A percentile compares a stretch with the other conserved stretches of the same genome.
phyloP scores from a whole-genome alignment of 2,888 invertebrate genomes.

The Pristionchus japonicus region DNA sequence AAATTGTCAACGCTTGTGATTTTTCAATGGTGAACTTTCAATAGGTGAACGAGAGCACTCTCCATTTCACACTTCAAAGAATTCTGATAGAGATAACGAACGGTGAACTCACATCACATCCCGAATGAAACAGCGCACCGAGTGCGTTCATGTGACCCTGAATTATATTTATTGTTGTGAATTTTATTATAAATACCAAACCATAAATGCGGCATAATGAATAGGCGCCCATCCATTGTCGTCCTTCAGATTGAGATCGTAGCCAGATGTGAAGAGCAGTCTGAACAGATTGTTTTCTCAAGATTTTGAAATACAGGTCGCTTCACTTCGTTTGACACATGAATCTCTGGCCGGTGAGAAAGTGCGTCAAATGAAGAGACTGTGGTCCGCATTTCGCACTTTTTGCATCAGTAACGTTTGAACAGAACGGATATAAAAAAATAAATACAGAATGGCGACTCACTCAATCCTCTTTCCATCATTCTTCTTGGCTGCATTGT shows the following conservation, averaged over 20 bases:
- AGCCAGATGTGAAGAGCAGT: neutral
- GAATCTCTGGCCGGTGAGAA: too few relatives aligned
- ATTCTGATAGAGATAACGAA: too few relatives aligned
- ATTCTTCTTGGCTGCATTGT: slow-evolving; percentile 29
- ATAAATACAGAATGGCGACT: too few relatives aligned
- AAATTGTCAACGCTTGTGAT: too few relatives aligned
- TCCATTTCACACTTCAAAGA: too few relatives aligned
- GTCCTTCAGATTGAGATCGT: slow-evolving; percentile 10
- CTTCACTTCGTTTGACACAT: too few relatives aligned
- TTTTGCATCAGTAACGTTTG: too few relatives aligned
- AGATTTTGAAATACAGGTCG: too few relatives aligned
- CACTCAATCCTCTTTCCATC: neutral
- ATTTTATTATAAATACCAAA: neutral
- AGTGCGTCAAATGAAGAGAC: too few relatives aligned
- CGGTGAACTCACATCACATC: slow-evolving; percentile 37
- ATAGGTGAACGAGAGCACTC: too few relatives aligned
- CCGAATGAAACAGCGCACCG: neutral
- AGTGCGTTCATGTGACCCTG: neutral
- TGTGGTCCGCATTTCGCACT: too few relatives aligned
- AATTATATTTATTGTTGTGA: neutral
- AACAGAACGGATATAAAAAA: too few relatives aligned
- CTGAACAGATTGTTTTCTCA: neutral
- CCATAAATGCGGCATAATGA: slow-evolving; percentile 38
- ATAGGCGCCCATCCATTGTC: slow-evolving; percentile 21
- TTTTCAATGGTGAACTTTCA: neutral